A percentile compares a stretch with the other conserved stretches of the same genome.
phyloP scores from a whole-genome alignment of 1,140 invertebrate species.

The Psix sp. region DNA sequence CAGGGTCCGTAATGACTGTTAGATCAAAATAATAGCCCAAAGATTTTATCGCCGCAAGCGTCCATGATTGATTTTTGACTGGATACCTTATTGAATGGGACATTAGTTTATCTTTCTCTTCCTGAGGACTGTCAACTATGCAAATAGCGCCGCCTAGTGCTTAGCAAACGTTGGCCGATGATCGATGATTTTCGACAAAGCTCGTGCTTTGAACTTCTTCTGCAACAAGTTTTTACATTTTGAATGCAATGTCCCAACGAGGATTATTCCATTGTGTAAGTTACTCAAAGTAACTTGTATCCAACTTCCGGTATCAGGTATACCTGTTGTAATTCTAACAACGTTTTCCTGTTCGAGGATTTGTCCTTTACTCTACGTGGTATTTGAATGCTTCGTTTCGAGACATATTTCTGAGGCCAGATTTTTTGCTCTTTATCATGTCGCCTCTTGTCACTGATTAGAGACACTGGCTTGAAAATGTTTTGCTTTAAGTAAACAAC shows the following conservation, averaged over 20 bases:
- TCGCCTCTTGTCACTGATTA: too few species aligned
- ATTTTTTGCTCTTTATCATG: too few species aligned
- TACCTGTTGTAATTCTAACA: slow-evolving; percentile 41
- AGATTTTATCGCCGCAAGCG: slow-evolving; percentile 22
- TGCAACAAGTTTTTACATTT: not conserved
- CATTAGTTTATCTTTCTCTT: slow-evolving; percentile 13
- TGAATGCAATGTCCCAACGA: not conserved
- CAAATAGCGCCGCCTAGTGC: not conserved
- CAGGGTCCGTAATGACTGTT: too few species aligned
- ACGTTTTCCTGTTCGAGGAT: slow-evolving; percentile 32
- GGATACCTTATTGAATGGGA: slow-evolving; percentile 6
- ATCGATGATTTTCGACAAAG: not conserved
- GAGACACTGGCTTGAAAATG: too few species aligned
- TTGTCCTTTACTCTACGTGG: slow-evolving; percentile 1
- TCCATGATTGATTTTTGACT: slow-evolving; percentile 24
- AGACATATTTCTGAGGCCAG: not conserved
- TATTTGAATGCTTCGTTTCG: slow-evolving; percentile 12
- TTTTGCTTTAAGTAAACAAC: not conserved
- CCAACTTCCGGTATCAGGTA: slow-evolving; percentile 31
- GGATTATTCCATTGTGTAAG: slow-evolving; percentile 18
- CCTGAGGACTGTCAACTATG: slow-evolving; percentile 14
- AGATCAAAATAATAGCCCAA: slow-evolving; percentile 16
- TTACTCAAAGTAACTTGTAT: slow-evolving; percentile 5
- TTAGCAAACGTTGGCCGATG: slow-evolving; percentile 4
- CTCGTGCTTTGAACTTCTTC: not conserved